phyloP scores from a whole-genome alignment of 2,888 invertebrate species.

The Dorcus parallelipipedus region DNA sequence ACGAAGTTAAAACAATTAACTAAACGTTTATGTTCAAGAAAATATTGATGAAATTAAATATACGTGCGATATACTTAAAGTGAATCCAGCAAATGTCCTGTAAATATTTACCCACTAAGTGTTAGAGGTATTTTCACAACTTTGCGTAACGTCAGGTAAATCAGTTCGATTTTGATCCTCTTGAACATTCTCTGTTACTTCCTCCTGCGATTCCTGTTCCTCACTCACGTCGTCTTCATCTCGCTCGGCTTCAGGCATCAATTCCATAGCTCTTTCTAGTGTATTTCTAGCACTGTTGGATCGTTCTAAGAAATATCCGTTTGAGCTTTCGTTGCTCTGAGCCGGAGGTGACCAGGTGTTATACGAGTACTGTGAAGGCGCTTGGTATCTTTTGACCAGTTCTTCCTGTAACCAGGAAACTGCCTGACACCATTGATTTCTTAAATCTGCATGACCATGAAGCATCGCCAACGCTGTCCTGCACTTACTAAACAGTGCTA shows the following conservation, averaged over 20 bases:
- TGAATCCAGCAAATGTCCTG: conserved; percentile 2
- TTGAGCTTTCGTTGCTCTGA: conserved; percentile 92
- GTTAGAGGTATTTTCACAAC: conserved; percentile 34
- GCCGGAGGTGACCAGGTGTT: conserved; percentile 93
- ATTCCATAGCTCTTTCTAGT: conserved; percentile 72
- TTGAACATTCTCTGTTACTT: conserved; percentile 31
- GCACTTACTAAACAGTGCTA: conserved; percentile 84
- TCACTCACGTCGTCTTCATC: conserved; percentile 44
- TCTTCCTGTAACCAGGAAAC: conserved; percentile 96
- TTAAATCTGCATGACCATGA: conserved; percentile 72
- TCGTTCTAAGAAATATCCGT: conserved; percentile 90
- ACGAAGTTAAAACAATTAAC: background rate
- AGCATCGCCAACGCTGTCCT: conserved; percentile 77
- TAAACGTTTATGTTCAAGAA: background rate
- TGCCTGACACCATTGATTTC: conserved; percentile 83
- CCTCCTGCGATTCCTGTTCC: conserved; percentile 44
- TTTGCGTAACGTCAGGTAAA: conserved; percentile 41
- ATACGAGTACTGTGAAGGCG: conserved; percentile 74
- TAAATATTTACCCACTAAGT: conserved; percentile 16
- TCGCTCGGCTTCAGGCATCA: conserved; percentile 65
- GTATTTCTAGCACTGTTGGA: conserved; percentile 92
- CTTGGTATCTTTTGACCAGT: conserved; percentile 70
- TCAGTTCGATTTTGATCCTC: conserved; percentile 31
- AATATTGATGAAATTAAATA: background rate
- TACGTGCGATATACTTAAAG: background rate